phyloP scores from a whole-genome alignment of 1,140 invertebrate species.

The Pseudomyrmex pallidus region DNA sequence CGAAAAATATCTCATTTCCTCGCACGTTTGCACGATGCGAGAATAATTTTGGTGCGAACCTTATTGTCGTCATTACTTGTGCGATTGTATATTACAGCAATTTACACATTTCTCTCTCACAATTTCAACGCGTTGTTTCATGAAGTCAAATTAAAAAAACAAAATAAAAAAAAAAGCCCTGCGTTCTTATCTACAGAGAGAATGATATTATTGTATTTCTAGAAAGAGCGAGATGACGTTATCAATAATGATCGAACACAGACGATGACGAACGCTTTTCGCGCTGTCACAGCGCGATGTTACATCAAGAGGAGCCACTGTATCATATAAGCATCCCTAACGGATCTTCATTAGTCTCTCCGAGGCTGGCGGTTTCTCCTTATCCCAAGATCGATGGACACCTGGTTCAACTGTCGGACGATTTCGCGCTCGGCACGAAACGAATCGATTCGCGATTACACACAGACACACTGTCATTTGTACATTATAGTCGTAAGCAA shows the following conservation, averaged over 20 bases:
- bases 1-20: constrained; percentile 37
- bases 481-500: constrained; percentile 51
- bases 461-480: constrained; percentile 35
- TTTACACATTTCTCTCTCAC: neutral
- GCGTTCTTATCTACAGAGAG: constrained; percentile 4
- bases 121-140: constrained; percentile 1
- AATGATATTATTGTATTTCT: neutral
- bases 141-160: constrained; percentile 21
- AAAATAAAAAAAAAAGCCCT: neutral
- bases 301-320: neutral
- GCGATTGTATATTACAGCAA: constrained; percentile 22
- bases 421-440: constrained; percentile 49
- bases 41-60: neutral
- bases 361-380: constrained; percentile 54
- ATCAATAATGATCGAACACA: constrained; percentile 47
- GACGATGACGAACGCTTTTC: constrained; percentile 57
- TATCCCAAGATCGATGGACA: constrained; percentile 67
- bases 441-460: constrained; percentile 43
- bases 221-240: constrained; percentile 7
- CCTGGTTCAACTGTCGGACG: constrained; percentile 50
- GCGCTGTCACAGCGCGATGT: constrained; percentile 34
- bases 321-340: constrained; percentile 48
- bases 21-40: constrained; percentile 18
- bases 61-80: constrained; percentile 56
- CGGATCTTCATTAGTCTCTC: constrained; percentile 68